A percentile compares a stretch with the other conserved stretches of the same genome.
These are phyloP conservation scores for Dendrolimus kikuchii DNA, from an alignment of 1,140 invertebrate species.

Conservation along the genomic window DNA sequence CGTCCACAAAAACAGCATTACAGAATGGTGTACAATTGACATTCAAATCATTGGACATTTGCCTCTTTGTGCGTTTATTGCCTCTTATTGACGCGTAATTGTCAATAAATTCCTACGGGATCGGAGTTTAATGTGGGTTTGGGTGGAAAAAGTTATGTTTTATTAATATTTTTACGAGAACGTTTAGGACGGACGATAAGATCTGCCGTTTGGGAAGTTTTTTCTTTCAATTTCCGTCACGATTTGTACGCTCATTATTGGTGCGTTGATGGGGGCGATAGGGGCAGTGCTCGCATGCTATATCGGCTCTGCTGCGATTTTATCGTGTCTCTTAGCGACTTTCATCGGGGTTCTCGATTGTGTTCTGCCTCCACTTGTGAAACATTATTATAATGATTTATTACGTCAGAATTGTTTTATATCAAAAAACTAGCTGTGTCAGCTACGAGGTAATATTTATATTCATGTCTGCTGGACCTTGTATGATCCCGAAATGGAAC, in stretches of 20 bases:
- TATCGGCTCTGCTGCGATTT: slow-evolving; percentile 44
- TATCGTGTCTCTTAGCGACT: slow-evolving; percentile 64
- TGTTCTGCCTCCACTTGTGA: slow-evolving; percentile 43
- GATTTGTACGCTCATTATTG: slow-evolving; percentile 70
- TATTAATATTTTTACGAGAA: slow-evolving; percentile 73
- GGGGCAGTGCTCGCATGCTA: slow-evolving; percentile 62
- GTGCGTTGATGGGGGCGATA: slow-evolving; percentile 66
- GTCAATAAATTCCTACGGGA: slow-evolving; percentile 70
- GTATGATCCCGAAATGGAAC: too few species aligned
- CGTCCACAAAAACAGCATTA: slow-evolving; percentile 65
- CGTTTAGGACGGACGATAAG: slow-evolving; percentile 65
- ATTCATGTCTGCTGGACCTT: too few species aligned
- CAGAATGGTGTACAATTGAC: slow-evolving; percentile 69
- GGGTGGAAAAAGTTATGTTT: slow-evolving; percentile 71
- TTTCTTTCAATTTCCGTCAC: slow-evolving; percentile 71
- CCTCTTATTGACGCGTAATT: slow-evolving; percentile 69
- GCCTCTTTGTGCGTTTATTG: slow-evolving; percentile 68
- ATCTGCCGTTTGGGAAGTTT: slow-evolving; percentile 66
- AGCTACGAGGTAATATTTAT: too few species aligned
- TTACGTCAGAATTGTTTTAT: slow-evolving; percentile 48
- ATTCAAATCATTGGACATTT: slow-evolving; percentile 68
- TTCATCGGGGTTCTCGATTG: slow-evolving; percentile 61
- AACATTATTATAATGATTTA: slow-evolving; percentile 54
- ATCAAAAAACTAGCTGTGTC: slow-evolving; percentile 1
- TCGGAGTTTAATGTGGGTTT: slow-evolving; percentile 69